These are phyloP conservation scores for Hemaris fuciformis DNA, from an alignment of 2,888 invertebrate genomes.

Conservation along the genomic window DNA sequence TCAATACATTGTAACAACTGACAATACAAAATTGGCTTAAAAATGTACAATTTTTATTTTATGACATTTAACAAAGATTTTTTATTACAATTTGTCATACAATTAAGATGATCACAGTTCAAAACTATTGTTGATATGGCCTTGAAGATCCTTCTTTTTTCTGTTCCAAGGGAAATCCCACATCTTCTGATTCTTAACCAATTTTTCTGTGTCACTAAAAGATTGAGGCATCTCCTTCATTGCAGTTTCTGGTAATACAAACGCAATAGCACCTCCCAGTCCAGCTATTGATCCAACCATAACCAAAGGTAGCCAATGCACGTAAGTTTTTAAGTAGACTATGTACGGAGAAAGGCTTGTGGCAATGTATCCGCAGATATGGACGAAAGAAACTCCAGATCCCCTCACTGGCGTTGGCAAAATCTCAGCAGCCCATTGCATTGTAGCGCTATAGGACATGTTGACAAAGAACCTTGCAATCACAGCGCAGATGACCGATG, in stretches of 20 bases:
- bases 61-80: too few relatives aligned
- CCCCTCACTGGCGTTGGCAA: slow-evolving; percentile 55
- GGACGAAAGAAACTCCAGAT: slow-evolving; percentile 49
- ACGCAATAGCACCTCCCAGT: slow-evolving; percentile 38
- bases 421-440: slow-evolving; percentile 60
- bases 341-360: slow-evolving; percentile 55
- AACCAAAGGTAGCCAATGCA: slow-evolving; percentile 54
- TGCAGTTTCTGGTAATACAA: slow-evolving; percentile 62
- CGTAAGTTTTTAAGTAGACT: slow-evolving; percentile 50
- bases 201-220: slow-evolving; percentile 58
- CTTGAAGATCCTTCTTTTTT: slow-evolving; percentile 18
- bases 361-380: slow-evolving; percentile 52
- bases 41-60: too few relatives aligned
- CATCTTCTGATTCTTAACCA: slow-evolving; percentile 46
- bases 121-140: slow-evolving; percentile 29
- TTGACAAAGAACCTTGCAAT: slow-evolving; percentile 55
- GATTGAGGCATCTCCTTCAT: slow-evolving; percentile 62
- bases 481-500: slow-evolving; percentile 48
- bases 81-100: too few relatives aligned
- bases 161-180: slow-evolving; percentile 52
- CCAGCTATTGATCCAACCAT: slow-evolving; percentile 44
- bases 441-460: slow-evolving; percentile 44
- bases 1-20: too few relatives aligned
- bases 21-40: too few relatives aligned
- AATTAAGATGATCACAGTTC: slow-evolving; percentile 25